phyloP scores from a whole-genome alignment of 2,888 invertebrate genomes.

The Zootermopsis nevadensis region DNA sequence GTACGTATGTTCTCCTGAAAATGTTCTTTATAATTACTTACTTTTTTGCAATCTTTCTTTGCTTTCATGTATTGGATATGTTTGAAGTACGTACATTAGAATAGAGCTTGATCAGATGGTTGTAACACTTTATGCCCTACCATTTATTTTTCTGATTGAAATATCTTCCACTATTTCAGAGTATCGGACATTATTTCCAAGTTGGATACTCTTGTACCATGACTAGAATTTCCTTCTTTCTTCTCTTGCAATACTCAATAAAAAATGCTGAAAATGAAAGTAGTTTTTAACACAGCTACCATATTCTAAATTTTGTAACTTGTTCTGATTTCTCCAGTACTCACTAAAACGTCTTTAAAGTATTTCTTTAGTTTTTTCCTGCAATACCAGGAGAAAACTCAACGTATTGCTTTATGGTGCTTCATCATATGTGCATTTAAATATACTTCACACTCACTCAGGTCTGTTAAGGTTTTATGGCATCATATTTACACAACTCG shows the following conservation, averaged over 20 bases:
- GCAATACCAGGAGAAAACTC: conserved; percentile 14
- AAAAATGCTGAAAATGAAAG: not conserved
- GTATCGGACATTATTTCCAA: not conserved
- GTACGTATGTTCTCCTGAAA: not conserved
- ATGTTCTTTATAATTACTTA: not conserved
- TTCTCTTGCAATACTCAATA: not conserved
- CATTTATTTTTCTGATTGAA: not conserved
- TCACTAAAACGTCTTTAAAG: conserved; percentile 20
- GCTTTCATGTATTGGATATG: conserved; percentile 24
- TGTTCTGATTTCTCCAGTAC: not conserved
- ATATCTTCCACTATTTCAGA: not conserved
- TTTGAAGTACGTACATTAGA: conserved; percentile 21
- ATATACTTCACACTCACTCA: not conserved
- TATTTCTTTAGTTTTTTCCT: not conserved
- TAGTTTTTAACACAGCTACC: conserved; percentile 1
- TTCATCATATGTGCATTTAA: not conserved
- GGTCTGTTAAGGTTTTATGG: not conserved
- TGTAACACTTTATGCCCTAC: not conserved
- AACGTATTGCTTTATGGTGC: conserved; percentile 29
- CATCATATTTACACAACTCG: not conserved
- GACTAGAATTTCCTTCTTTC: not conserved
- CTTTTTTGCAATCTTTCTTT: not conserved
- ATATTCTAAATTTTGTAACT: not conserved
- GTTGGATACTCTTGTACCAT: not conserved
- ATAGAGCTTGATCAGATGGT: too few relatives aligned